Evolutionary conservation across 2,113 vertebrate species (phyloP).

Genomic region (Halichoerus grypus): DNA sequence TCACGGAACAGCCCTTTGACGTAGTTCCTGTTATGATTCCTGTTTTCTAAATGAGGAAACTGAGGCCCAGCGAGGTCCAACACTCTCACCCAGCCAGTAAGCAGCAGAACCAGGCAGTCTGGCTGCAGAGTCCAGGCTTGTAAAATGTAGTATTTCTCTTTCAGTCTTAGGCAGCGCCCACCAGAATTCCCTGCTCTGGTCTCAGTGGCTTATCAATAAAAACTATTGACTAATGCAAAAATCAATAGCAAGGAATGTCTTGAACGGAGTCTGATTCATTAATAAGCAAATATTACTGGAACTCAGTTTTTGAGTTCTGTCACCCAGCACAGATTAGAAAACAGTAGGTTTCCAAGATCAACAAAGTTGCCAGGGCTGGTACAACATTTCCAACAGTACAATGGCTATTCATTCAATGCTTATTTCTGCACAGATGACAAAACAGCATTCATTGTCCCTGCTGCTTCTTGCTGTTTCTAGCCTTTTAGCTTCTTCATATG

Average conservation of each 20-base stretch:
- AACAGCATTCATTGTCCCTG: not conserved
- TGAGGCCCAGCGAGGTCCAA: not conserved
- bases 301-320: not conserved
- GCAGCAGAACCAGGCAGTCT: not conserved
- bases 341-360: constrained; percentile 57
- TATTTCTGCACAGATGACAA: constrained; percentile 45
- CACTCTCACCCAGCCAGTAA: not conserved
- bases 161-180: not conserved
- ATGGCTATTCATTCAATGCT: constrained; percentile 5
- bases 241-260: not conserved
- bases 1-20: not conserved
- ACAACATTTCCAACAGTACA: not conserved
- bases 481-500: not conserved
- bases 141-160: not conserved
- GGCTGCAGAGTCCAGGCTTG: not conserved
- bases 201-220: not conserved
- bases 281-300: not conserved
- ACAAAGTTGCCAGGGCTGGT: constrained; percentile 65
- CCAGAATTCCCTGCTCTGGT: not conserved
- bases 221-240: constrained; percentile 35
- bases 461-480: constrained; percentile 19
- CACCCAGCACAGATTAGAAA: not conserved
- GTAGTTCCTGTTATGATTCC: not conserved
- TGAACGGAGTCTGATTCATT: constrained; percentile 29
- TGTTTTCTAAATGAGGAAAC: constrained; percentile 17